Evolutionary conservation across 2,113 vertebrate species (phyloP).

Genomic region (Muntiacus muntjak): DNA sequence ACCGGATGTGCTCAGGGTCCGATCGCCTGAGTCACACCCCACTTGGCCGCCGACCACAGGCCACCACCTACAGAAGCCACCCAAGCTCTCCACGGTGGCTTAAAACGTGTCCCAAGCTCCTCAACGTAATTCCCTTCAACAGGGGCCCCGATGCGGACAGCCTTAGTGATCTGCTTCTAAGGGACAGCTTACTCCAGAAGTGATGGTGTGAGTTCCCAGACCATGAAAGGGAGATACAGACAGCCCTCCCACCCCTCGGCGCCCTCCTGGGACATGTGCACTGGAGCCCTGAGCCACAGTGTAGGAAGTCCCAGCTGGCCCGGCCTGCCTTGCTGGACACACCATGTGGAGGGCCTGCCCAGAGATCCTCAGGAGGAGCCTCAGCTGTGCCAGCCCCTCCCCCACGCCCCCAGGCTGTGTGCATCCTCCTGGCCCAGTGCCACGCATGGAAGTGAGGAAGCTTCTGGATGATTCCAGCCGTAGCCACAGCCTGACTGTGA

Average conservation of each 20-base stretch:
- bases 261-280: accelerated
- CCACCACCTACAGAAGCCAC: background rate
- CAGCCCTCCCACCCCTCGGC: accelerated
- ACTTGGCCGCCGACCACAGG: accelerated
- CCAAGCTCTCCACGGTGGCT: accelerated
- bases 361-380: background rate
- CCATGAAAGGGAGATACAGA: too few species aligned
- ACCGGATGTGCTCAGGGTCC: background rate
- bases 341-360: too few species aligned
- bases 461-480: background rate
- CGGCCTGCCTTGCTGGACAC: background rate
- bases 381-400: background rate
- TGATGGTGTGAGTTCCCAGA: background rate
- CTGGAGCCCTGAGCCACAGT: accelerated
- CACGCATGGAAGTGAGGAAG: background rate
- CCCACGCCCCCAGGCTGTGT: background rate
- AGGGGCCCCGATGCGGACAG: accelerated
- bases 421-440: background rate
- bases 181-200: background rate
- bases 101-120: accelerated
- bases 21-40: accelerated
- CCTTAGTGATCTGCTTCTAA: background rate
- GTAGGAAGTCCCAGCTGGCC: accelerated
- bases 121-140: accelerated
- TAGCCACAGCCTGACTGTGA: too few species aligned